Base-by-base conservation (phyloP, 1,140 invertebrate species). In the Lithobius niger region DNA sequence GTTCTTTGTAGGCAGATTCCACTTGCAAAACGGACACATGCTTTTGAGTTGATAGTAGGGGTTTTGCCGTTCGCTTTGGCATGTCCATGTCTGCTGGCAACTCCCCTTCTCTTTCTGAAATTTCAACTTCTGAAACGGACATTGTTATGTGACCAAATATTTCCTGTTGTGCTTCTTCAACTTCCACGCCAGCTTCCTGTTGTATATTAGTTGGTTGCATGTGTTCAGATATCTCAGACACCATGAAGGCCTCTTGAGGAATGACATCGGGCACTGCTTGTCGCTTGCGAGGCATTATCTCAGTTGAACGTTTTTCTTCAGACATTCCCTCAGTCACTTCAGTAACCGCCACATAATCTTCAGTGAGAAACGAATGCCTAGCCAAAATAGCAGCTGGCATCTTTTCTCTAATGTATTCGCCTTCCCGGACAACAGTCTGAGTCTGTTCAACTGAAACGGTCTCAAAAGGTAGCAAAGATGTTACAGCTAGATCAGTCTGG, bases 41-140 rank as follows among this genome's bases (percentile, higher is more conserved):
- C 18, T 69, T 53, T 51, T 57, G 56, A 52, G 16, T 58, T 51
- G 4, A 43, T 56, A 25, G 64, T 65, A 24, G 66, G 61, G 36
- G 52, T 55, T 1, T 63, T 65, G 10, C 53, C 61, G 0, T 58
- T 52, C 52, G 67, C 54, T 19, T 57, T 58, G n/a, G 63, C 22
- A 10, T 56, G 61, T n/a, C 64, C 64, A 4, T 57, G 43, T 58
- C 68, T 66, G 45, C 62, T 50, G 0, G 19, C 54, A 26, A 73
- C 44, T 65, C 60, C 15, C 54, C 65, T 65, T 78, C 76, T 64
- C 74, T 77, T 52, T 79, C 76, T 19, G 73, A 68, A 18, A 64
- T 47, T 24, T 68, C 64, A 25, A 74, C 63, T 63, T 78, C 69
- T 2, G 67, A 72, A 27, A 75, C 63, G 31, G 60, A 56, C 24